Base-by-base conservation (phyloP, 2,888 invertebrate species). In the Willowsia nigromaculata region DNA sequence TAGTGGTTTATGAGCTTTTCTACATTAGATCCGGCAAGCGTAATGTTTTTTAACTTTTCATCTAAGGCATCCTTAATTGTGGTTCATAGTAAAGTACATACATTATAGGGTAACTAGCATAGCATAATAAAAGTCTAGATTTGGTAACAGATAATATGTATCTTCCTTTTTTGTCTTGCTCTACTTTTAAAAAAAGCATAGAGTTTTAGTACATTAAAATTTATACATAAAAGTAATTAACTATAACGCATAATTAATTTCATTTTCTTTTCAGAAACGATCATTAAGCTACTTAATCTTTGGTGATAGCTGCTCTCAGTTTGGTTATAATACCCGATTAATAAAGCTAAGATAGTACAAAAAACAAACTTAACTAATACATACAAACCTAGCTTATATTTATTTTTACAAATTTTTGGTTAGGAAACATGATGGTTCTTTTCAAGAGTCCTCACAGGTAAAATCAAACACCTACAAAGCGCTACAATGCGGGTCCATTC, bases 251-350 rank as follows among this genome's bases (percentile, higher is more conserved):
- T 18, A 56, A 18, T 56, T 18, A 56, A 56, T 6, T n/a, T 56
- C n/a, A 56, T 56, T 43, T 13, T 7, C n/a, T 25, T 18, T 9
- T n/a, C n/a, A n/a, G n/a, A n/a, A n/a, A n/a, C n/a, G n/a, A n/a
- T n/a, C n/a, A n/a, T n/a, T 47, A 56, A 78, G 11, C 78, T 33
- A 78, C 76, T 68, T n/a, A 86, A 33, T 86, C 86, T 86, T 86
- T 86, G 86, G 86, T 86, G 25, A 3, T 86, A 86, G 86, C 86
- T 86, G 86, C 40, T 80, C 68, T 53, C 43, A 43, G 4, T 25
- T 50, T 53, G 68, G 68, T 68, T 86, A 86, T 85, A 74, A 33
- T 80, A 80, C 80, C 86, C 80, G 86, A 65, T 53, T n/a, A 40
- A 40, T 22, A 30, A 62, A 15, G 13, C 11, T 62, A 62, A 62